Evolutionary conservation across 1,140 invertebrate species (phyloP).

Genomic region (Helicoverpa armigera): DNA sequence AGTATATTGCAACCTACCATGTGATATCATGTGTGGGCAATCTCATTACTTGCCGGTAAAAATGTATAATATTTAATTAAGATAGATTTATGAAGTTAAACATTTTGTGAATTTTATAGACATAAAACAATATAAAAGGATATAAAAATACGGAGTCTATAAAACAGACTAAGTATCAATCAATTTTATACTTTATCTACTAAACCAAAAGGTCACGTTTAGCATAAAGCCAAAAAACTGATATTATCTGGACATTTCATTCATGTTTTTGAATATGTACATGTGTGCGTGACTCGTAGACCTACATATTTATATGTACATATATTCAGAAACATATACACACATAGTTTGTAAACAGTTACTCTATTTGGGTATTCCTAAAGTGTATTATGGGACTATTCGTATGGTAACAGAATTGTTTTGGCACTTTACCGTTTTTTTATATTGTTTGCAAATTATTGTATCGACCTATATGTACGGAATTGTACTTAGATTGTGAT

Average conservation of each 20-base stretch:
- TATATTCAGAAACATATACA: constrained; percentile 8
- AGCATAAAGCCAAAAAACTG: neutral
- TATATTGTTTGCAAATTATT: constrained; percentile 16
- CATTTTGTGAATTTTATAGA: constrained; percentile 22
- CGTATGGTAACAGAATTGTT: constrained; percentile 14
- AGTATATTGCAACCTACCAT: neutral
- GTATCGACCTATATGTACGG: neutral
- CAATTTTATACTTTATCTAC: no score
- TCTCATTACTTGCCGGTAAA: constrained; percentile 32
- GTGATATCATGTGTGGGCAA: constrained; percentile 23
- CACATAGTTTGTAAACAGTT: constrained; percentile 13
- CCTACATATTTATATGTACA: neutral
- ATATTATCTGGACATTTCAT: neutral
- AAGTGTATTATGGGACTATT: neutral
- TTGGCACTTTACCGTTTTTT: constrained; percentile 25
- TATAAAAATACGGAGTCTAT: no score
- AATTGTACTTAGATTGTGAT: neutral
- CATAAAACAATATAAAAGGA: neutral
- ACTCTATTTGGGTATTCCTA: constrained; percentile 29
- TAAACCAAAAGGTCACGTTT: no score
- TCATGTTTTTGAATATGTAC: neutral
- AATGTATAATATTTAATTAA: constrained; percentile 30
- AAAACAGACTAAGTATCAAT: no score
- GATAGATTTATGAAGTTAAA: neutral
- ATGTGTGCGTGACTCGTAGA: neutral